Percentiles rank a stretch among this genome's conserved stretches.
These are phyloP conservation scores for Scomber scombrus DNA, from an alignment of 2,113 vertebrate species.

Conservation along the genomic window DNA sequence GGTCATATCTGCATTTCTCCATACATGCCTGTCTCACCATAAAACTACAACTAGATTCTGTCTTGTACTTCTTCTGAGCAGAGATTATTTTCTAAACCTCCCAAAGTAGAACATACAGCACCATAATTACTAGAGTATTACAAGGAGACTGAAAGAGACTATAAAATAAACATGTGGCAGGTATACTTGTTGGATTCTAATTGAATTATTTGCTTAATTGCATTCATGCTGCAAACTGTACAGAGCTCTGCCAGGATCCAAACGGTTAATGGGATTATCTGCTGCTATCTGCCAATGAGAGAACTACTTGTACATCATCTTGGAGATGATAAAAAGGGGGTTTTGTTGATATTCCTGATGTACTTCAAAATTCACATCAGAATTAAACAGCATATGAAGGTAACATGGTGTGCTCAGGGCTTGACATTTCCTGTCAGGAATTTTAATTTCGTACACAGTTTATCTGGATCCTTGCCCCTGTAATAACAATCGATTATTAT, in stretches of 20 bases:
- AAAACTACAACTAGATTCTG: not conserved
- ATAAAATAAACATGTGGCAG: not conserved
- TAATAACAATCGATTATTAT: constrained; percentile 29
- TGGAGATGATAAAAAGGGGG: constrained; percentile 22
- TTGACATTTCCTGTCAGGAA: constrained; percentile 27
- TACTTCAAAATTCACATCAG: not conserved
- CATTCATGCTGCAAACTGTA: constrained; percentile 4
- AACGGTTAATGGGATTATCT: constrained; percentile 18
- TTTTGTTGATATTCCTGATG: constrained; percentile 28
- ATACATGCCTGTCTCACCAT: too few relatives aligned
- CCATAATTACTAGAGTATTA: not conserved
- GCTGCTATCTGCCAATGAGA: constrained; percentile 22
- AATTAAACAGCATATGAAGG: not conserved
- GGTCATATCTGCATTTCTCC: not conserved
- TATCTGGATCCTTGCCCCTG: constrained; percentile 15
- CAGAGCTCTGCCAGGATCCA: constrained; percentile 26
- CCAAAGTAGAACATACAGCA: not conserved
- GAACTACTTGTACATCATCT: constrained; percentile 9
- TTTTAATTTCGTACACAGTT: constrained; percentile 1
- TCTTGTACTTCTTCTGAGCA: not conserved
- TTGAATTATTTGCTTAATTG: constrained; percentile 23
- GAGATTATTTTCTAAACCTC: not conserved
- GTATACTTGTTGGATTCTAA: not conserved
- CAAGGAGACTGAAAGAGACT: not conserved
- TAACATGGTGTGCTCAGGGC: not conserved